Conservation (phyloP, 1,140 invertebrate genomes). For the Cydia strobilella region DNA sequence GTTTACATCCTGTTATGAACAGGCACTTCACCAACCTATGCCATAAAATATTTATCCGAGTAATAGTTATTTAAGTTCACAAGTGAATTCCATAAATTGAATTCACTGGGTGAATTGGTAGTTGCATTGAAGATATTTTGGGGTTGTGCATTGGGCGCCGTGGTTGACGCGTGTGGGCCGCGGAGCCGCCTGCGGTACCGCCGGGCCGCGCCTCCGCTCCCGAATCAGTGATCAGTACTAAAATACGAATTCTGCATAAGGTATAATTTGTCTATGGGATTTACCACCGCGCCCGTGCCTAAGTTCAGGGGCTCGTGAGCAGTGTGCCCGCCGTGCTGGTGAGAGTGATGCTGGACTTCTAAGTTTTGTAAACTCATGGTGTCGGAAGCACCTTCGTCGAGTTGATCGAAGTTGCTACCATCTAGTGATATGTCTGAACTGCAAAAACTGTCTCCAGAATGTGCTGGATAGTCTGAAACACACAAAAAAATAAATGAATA, state of each 20-base stretch:
- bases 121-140: slow-evolving; percentile 5
- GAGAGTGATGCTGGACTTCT: slow-evolving; percentile 81
- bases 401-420: slow-evolving; percentile 88
- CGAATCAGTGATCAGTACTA: slow-evolving; percentile 83
- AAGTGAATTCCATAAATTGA: slow-evolving; percentile 23
- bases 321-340: slow-evolving; percentile 80
- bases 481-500: not conserved
- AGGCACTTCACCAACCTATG: not conserved
- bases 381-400: slow-evolving; percentile 90
- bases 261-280: slow-evolving; percentile 98
- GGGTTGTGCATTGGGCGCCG: slow-evolving; percentile 42
- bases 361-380: slow-evolving; percentile 87
- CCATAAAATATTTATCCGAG: slow-evolving; percentile 19
- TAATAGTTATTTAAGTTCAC: slow-evolving; percentile 11
- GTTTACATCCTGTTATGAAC: not conserved
- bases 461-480: slow-evolving; percentile 89
- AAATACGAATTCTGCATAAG: slow-evolving; percentile 99
- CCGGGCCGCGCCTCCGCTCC: slow-evolving; percentile 47
- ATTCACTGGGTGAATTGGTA: too few relatives aligned
- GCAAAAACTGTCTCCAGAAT: slow-evolving; percentile 94
- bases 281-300: slow-evolving; percentile 85
- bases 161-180: slow-evolving; percentile 46
- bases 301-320: slow-evolving; percentile 81
- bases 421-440: slow-evolving; percentile 93
- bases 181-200: slow-evolving; percentile 45